Conservation (phyloP, 1,140 invertebrate species). For the Eueides isabella region DNA sequence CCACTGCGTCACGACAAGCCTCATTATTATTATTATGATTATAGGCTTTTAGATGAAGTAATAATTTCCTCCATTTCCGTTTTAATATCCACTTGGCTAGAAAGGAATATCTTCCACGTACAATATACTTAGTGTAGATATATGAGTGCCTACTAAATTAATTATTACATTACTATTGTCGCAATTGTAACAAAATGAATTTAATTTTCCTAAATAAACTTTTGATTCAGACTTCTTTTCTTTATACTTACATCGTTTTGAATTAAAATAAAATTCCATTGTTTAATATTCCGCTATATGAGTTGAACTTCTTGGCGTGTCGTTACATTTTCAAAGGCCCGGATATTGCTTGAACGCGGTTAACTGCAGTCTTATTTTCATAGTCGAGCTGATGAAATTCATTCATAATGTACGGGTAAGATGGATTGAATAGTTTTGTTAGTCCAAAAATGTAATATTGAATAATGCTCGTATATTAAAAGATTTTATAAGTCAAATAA, state of each 20-base stretch:
- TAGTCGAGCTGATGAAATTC: constrained; percentile 27
- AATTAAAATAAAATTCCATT: neutral
- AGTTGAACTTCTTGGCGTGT: constrained; percentile 22
- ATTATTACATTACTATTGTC: neutral
- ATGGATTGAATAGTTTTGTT: neutral
- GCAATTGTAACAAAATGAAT: neutral
- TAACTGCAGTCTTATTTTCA: constrained; percentile 49
- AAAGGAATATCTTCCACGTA: too few relatives aligned
- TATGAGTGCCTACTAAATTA: neutral
- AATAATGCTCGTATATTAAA: neutral
- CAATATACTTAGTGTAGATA: too few relatives aligned
- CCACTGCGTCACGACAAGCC: too few relatives aligned
- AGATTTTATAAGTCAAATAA: too few relatives aligned
- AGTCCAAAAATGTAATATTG: neutral
- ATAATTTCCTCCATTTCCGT: too few relatives aligned
- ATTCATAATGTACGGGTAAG: neutral
- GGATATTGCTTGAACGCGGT: constrained; percentile 52
- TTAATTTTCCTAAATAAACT: neutral
- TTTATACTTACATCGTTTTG: neutral
- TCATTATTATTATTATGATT: too few relatives aligned
- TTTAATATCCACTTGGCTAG: too few relatives aligned
- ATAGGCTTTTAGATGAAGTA: too few relatives aligned
- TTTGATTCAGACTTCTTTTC: neutral
- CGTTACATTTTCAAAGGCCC: constrained; percentile 56
- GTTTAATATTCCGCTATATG: constrained; percentile 5